phyloP scores from a whole-genome alignment of 2,888 invertebrate species.

The Chloroclysta siterata region DNA sequence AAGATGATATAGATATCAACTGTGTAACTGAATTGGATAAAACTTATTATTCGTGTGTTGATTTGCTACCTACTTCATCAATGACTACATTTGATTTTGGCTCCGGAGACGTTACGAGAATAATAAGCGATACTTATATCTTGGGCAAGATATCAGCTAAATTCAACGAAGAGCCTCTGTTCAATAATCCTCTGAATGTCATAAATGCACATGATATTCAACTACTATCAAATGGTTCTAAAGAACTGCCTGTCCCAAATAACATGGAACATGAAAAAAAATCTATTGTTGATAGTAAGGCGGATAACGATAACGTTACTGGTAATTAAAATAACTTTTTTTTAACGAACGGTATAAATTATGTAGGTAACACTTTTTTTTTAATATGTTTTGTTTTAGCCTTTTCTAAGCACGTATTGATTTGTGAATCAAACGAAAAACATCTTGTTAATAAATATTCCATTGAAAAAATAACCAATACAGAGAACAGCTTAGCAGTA shows the following conservation, averaged over 20 bases:
- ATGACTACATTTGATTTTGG: conserved; percentile 46
- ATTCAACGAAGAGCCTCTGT: conserved; percentile 21
- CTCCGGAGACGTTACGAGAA: conserved; percentile 56
- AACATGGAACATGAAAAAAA: conserved; percentile 6
- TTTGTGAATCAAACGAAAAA: not conserved
- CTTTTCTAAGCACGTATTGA: not conserved
- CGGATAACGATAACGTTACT: conserved; percentile 10
- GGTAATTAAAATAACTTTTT: conserved; percentile 6
- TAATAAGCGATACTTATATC: conserved; percentile 63
- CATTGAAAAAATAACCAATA: conserved; percentile 46
- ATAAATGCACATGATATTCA: conserved; percentile 3
- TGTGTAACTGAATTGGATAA: conserved; percentile 43
- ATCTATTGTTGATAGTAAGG: not conserved
- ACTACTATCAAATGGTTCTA: conserved; percentile 1
- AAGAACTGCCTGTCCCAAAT: not conserved
- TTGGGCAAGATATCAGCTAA: conserved; percentile 44
- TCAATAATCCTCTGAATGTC: conserved; percentile 12
- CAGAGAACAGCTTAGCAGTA: conserved; percentile 33
- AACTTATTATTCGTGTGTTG: conserved; percentile 74
- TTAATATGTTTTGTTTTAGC: conserved; percentile 15
- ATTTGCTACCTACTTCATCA: conserved; percentile 54
- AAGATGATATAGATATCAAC: conserved; percentile 11
- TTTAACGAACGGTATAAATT: not conserved
- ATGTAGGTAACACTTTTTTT: not conserved
- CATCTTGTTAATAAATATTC: conserved; percentile 8